Conservation (phyloP, 2,888 invertebrate species). For the Drosophila merina region DNA sequence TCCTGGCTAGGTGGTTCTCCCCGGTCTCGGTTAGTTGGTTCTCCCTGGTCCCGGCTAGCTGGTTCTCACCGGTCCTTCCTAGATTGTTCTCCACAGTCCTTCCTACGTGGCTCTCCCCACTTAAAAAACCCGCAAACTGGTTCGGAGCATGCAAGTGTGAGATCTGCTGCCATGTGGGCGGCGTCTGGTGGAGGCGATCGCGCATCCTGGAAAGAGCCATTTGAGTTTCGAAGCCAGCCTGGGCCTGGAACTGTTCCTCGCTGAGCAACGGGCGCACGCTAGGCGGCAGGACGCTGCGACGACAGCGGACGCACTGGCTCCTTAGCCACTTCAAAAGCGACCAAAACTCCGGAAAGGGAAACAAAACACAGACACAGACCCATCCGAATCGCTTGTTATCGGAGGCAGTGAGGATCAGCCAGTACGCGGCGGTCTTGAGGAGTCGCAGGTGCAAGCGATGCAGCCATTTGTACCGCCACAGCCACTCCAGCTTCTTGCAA, state of each 20-base stretch:
- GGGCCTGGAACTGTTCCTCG: slow-evolving; percentile 1
- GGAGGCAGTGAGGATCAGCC: slow-evolving; percentile 39
- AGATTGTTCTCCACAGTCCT: background rate
- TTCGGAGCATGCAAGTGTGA: background rate
- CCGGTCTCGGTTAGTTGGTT: background rate
- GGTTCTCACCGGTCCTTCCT: too few species aligned
- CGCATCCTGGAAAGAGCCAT: slow-evolving; percentile 10
- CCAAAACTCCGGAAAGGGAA: slow-evolving; percentile 28
- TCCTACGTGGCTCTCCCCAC: slow-evolving; percentile 4
- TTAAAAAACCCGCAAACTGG: slow-evolving; percentile 11
- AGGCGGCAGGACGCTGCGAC: background rate
- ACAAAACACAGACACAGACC: slow-evolving; percentile 16
- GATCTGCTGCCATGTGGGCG: slow-evolving; percentile 31
- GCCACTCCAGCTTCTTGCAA: background rate
- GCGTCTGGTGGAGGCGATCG: background rate
- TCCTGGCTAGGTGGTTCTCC: background rate
- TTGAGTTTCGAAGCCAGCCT: slow-evolving; percentile 20
- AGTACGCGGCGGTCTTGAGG: slow-evolving; percentile 7
- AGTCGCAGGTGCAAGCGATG: background rate
- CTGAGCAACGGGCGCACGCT: background rate
- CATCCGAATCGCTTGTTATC: slow-evolving; percentile 22
- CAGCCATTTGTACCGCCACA: slow-evolving; percentile 10
- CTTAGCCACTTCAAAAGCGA: slow-evolving; percentile 1
- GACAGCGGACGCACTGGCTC: background rate
- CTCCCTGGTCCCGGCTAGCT: too few species aligned